Base-by-base conservation (phyloP, 1,140 invertebrate species). In the Apis laboriosa region DNA sequence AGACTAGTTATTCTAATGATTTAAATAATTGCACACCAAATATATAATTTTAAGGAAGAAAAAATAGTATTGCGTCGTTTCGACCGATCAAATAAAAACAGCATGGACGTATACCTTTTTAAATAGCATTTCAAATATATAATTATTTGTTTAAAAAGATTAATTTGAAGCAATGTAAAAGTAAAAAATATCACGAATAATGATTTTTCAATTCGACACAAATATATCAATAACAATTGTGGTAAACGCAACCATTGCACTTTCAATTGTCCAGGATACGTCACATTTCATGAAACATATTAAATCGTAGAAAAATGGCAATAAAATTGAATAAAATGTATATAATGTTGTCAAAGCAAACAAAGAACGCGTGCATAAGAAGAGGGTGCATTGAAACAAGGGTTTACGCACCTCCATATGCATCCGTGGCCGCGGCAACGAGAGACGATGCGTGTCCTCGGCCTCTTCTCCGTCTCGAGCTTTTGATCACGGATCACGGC, bases 351-450 rank as follows among this genome's bases (percentile, higher is more conserved):
- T 77, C 68, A 56, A 82, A 63, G n/a, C 61, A 72, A 70, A 80
- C 58, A 77, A 74, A 63, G 34, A 80, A 19, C 73, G 68, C 72
- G 80, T 76, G 61, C 53, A 76, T 13, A 15, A 19, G 61, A 60
- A 34, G 55, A 77, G 64, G 56, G 73, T 85, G 80, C 74, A 66
- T 64, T 64, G 43, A 77, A 60, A 73, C 67, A 60, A 55, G 80
- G 79, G 72, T 78, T 74, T 72, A 88, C 92, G 83, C 85, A 93
- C 93, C 93, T 93, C 92, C 92, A 93, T 93, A 93, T 93, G 92
- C 92, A 93, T 93, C 91, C 92, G 92, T 92, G 88, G 88, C 88
- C 89, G 89, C 88, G 90, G 85, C 91, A 88, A 86, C 86, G 87
- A 90, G 80, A 87, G 87, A 90, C 87, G 86, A 88, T 87, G 90